Evolutionary conservation across 2,113 vertebrate genomes (phyloP), one percentile per base, ranked within the genome.

Genomic region (Camelus bactrianus): DNA sequence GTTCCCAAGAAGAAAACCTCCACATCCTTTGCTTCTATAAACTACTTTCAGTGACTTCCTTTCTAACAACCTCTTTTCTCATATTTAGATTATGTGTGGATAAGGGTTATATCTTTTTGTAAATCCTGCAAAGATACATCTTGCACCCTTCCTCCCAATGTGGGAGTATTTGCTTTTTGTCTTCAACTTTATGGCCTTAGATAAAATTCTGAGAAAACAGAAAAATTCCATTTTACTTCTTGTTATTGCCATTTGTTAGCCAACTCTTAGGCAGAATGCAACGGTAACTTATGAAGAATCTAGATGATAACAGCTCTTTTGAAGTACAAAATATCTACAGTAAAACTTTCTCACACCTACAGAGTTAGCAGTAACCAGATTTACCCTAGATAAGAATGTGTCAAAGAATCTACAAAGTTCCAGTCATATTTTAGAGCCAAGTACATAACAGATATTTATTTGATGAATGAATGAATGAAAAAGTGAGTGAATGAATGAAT

Each of bases 171-270:
- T 35, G 46, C 13, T 11, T 56, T 50, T 72, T 82, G 15, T 81
- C 67, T 97, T 91, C 58, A 76, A 54, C 26, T 92, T 11, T 92
- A 89, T 81, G 32, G 20, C 19, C 38, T 94, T 56, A 85, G 35
- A 48, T 75, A 35, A 85, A 92, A 84, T 94, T 96, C 73, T 50
- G 30, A 92, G 50, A 62, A 77, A 88, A 94, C 11, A 67, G 50
- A 77, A 87, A 84, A 90, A 80, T 67, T 14, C 15, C 13, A 80
- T 91, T 91, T 97, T 67, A 67, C 48, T 80, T 81, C 6, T 82
- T 91, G 14, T 67, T 75, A 42, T 85, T 85, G 35, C 24, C 56
- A 17, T 65, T 91, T 73, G 58, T 46, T 84, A 67, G 54, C n/a
- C 64, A 42, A 22, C 48, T 64, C 1, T 86, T 90, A 65, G 67